Conservation (phyloP, 1,140 invertebrate genomes). For the Polyergus mexicanus region DNA sequence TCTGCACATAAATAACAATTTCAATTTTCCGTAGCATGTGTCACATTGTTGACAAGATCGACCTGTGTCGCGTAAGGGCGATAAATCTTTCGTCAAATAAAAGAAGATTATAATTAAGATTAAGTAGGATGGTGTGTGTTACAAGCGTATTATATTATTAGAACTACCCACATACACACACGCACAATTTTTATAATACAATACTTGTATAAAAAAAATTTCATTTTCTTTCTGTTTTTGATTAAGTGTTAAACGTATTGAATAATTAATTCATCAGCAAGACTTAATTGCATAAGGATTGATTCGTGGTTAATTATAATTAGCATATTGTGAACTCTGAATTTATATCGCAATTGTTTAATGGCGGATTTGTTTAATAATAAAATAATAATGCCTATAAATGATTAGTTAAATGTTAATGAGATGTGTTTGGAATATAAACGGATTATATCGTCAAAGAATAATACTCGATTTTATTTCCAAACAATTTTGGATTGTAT, state of each 20-base stretch:
- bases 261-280: conserved; percentile 23
- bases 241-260: not conserved
- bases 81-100: not conserved
- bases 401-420: conserved; percentile 19
- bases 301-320: conserved; percentile 25
- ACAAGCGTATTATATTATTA: not conserved
- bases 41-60: conserved; percentile 13
- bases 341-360: not conserved
- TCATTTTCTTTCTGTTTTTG: too few species aligned
- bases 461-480: not conserved
- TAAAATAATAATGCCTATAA: not conserved
- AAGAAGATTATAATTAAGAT: conserved; percentile 14
- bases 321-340: not conserved
- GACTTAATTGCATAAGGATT: conserved; percentile 15
- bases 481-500: not conserved
- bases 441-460: conserved; percentile 42
- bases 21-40: conserved; percentile 22
- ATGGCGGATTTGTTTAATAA: not conserved
- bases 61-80: not conserved
- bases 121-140: conserved; percentile 15
- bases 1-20: conserved; percentile 40
- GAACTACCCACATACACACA: too few species aligned
- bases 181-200: too few species aligned
- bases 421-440: conserved; percentile 11
- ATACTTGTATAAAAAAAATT: too few species aligned